Base-by-base conservation (phyloP, 2,797 vertebrate genomes). In the Etheostoma perlongum region DNA sequence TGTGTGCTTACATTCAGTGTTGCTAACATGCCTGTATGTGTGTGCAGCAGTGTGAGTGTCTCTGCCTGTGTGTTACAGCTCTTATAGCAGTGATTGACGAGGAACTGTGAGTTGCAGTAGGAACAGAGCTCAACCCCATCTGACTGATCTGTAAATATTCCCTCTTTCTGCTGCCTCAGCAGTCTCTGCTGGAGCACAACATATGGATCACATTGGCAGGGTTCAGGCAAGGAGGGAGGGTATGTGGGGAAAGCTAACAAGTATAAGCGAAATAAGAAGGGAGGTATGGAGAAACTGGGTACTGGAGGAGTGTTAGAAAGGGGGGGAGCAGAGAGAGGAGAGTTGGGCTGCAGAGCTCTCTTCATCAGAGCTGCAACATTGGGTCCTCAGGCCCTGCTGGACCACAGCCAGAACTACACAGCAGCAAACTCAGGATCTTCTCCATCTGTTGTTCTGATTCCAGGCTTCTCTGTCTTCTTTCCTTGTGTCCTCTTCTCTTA, bases 61-160 rank as follows among this genome's bases (percentile, higher is more conserved):
- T 10, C 55, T 67, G 53, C 14, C 61, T 64, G 55, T 44, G 33
- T 36, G 30, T 72, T 61, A 66, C 52, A 48, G 77, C 79, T 58
- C 66, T 55, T 68, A 76, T 72, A 54, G 77, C 81, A 60, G 72
- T 90, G 91, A 92, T 91, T 91, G 92, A 94, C 90, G 85, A 91
- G 89, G 69, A 85, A 65, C 68, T 74, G 85, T 58, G 85, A 87
- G 74, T 76, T 89, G 89, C 84, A 85, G 85, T 44, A 55, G 71
- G 47, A 84, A 81, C 77, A 70, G 63, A 76, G 84, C 89, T 86
- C 75, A 85, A 78, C 82, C 75, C 69, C 82, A 68, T 88, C 85
- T 91, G 91, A 93, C 90, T 91, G 92, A 94, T 94, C 92, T 92
- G 94, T 95, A 95, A 95, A 95, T 95, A 94, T 93, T 90, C 90